A percentile compares a stretch with the other conserved stretches of the same genome.
Evolutionary conservation across 2,113 vertebrate species (phyloP).

Genomic region (Carlito syrichta): DNA sequence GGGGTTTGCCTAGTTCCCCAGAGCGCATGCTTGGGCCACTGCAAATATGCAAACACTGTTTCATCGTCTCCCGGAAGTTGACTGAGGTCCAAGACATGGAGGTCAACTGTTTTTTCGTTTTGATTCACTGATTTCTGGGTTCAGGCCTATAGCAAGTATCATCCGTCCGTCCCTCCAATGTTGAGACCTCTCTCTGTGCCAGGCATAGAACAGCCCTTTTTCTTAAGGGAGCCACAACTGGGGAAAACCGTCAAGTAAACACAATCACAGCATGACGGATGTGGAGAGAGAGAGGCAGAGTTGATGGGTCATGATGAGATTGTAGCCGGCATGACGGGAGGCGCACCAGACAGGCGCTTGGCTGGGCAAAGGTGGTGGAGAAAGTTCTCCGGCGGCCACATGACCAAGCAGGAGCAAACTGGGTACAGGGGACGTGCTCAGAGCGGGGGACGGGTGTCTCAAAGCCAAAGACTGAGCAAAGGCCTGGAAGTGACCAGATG

Average conservation of each 20-base stretch:
- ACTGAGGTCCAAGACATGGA: not conserved
- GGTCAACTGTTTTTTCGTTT: not conserved
- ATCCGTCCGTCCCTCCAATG: not conserved
- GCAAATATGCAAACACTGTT: not conserved
- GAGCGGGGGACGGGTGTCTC: not conserved
- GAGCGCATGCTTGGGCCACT: accelerated
- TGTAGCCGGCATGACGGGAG: not conserved
- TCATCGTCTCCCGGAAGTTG: not conserved
- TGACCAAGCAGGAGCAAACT: not conserved
- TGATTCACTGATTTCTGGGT: not conserved
- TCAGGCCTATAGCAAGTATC: not conserved
- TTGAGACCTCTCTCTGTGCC: not conserved
- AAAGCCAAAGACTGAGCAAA: not conserved
- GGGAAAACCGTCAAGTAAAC: not conserved
- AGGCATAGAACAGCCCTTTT: not conserved
- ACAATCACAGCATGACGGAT: not conserved
- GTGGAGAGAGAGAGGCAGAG: not conserved
- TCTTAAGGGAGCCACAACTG: not conserved
- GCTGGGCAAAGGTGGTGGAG: not conserved
- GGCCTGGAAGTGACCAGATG: not conserved
- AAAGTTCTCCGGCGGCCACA: not conserved
- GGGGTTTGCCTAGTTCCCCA: not conserved
- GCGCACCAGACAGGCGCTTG: not conserved
- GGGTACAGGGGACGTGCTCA: not conserved
- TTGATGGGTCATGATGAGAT: accelerated